Percentiles rank a stretch among this genome's conserved stretches.
These are phyloP conservation scores for Cataglyphis rosenhaueri DNA, from an alignment of 2,888 invertebrate species.

Conservation along the genomic window DNA sequence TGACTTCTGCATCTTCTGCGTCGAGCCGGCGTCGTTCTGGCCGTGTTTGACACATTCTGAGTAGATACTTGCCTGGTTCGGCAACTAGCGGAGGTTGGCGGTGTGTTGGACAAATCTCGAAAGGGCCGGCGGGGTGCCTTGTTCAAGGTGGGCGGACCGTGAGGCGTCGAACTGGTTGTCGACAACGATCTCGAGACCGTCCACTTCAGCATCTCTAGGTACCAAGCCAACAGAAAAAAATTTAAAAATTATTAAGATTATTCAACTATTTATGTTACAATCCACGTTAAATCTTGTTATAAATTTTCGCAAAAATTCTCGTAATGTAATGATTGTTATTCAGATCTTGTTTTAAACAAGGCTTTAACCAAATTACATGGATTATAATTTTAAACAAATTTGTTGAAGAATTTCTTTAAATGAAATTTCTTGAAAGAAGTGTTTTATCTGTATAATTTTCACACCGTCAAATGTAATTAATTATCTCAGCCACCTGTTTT, in stretches of 20 bases:
- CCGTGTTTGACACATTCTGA: conserved; percentile 52
- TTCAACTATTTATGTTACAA: neutral
- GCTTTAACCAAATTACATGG: neutral
- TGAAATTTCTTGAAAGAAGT: neutral
- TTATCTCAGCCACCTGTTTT: neutral
- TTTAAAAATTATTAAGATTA: neutral
- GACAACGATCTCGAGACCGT: conserved; percentile 85
- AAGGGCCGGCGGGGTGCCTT: conserved; percentile 81
- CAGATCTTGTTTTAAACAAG: neutral
- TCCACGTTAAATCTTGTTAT: neutral
- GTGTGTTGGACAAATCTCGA: conserved; percentile 84
- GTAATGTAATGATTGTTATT: neutral
- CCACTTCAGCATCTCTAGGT: conserved; percentile 84
- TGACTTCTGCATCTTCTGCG: conserved; percentile 82
- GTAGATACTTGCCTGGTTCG: conserved; percentile 65
- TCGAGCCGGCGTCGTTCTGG: conserved; percentile 72
- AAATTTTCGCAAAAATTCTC: neutral
- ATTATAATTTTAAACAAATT: neutral
- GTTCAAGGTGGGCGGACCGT: conserved; percentile 76
- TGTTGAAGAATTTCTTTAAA: neutral
- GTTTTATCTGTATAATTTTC: neutral
- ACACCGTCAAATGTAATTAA: neutral
- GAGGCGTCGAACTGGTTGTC: conserved; percentile 83
- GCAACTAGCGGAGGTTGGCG: conserved; percentile 77
- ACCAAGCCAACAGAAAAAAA: conserved; percentile 34